phyloP scores from a whole-genome alignment of 2,797 vertebrate species.

The Crypturellus tataupa region DNA sequence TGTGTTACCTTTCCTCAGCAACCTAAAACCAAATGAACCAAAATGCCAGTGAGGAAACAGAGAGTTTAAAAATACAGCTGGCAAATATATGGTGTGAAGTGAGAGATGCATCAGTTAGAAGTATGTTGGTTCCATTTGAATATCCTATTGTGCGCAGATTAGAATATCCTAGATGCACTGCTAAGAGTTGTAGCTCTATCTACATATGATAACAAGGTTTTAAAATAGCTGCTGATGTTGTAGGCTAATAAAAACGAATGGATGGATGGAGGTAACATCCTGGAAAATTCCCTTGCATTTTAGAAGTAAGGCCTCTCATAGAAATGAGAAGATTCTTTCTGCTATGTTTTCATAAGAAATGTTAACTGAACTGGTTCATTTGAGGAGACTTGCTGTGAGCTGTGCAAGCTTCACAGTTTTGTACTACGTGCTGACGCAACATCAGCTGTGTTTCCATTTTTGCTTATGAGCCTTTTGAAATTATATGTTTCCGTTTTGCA shows the following conservation, averaged over 20 bases:
- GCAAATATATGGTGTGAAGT: slow-evolving; percentile 26
- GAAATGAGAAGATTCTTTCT: neutral
- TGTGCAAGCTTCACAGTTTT: slow-evolving; percentile 71
- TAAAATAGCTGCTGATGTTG: slow-evolving; percentile 59
- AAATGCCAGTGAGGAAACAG: slow-evolving; percentile 66
- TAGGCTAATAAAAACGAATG: neutral
- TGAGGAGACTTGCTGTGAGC: slow-evolving; percentile 53
- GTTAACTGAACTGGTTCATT: slow-evolving; percentile 57
- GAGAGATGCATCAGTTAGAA: slow-evolving; percentile 26
- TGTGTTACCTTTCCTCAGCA: slow-evolving; percentile 74
- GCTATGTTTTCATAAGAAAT: slow-evolving; percentile 39
- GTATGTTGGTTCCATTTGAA: slow-evolving; percentile 59
- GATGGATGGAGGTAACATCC: slow-evolving; percentile 14
- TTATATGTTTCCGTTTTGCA: slow-evolving; percentile 87
- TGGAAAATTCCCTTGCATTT: slow-evolving; percentile 42
- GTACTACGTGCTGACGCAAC: slow-evolving; percentile 79
- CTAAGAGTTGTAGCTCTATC: slow-evolving; percentile 50
- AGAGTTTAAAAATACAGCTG: slow-evolving; percentile 52
- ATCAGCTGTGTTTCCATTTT: slow-evolving; percentile 89
- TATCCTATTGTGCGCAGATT: neutral
- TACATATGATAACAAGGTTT: slow-evolving; percentile 54
- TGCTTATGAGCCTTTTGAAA: slow-evolving; percentile 86
- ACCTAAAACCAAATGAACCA: slow-evolving; percentile 73
- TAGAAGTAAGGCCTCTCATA: neutral
- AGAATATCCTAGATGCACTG: neutral